These are phyloP conservation scores for Cyclopterus lumpus DNA, from an alignment of 2,797 vertebrate genomes.

Conservation along the genomic window DNA sequence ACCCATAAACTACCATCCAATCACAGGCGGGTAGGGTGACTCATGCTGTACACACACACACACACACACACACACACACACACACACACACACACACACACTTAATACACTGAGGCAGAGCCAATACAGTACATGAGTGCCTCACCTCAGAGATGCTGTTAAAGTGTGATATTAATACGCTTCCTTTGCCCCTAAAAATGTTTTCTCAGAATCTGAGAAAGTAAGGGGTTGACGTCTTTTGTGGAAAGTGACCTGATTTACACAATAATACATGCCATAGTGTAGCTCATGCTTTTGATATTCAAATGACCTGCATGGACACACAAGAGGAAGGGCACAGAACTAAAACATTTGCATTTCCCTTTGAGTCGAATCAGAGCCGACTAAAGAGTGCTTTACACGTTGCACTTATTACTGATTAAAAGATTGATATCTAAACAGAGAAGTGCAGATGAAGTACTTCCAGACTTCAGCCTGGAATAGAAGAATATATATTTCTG, in stretches of 20 bases:
- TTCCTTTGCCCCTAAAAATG: background rate
- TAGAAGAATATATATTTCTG: background rate
- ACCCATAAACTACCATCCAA: constrained; percentile 83
- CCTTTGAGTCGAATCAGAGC: constrained; percentile 48
- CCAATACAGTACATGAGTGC: constrained; percentile 51
- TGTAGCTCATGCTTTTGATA: constrained; percentile 22
- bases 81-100: constrained; percentile 8
- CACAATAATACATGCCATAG: background rate
- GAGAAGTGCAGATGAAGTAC: background rate
- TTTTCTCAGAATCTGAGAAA: constrained; percentile 5
- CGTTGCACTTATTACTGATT: constrained; percentile 28
- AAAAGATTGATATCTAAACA: constrained; percentile 28
- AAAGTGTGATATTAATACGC: constrained; percentile 24
- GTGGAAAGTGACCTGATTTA: constrained; percentile 6
- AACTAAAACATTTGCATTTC: constrained; percentile 65
- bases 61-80: constrained; percentile 28
- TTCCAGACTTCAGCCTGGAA: background rate
- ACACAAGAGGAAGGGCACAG: constrained; percentile 44
- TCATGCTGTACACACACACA: constrained; percentile 87
- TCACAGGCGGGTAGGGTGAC: constrained; percentile 85
- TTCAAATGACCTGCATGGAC: constrained; percentile 46
- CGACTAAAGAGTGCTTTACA: constrained; percentile 43
- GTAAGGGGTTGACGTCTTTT: background rate
- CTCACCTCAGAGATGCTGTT: constrained; percentile 35
- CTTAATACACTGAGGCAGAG: constrained; percentile 49